A percentile compares a stretch with the other conserved stretches of the same genome.
Evolutionary conservation across 1,140 invertebrate genomes (phyloP).

Genomic region (Drosophila aff.): DNA sequence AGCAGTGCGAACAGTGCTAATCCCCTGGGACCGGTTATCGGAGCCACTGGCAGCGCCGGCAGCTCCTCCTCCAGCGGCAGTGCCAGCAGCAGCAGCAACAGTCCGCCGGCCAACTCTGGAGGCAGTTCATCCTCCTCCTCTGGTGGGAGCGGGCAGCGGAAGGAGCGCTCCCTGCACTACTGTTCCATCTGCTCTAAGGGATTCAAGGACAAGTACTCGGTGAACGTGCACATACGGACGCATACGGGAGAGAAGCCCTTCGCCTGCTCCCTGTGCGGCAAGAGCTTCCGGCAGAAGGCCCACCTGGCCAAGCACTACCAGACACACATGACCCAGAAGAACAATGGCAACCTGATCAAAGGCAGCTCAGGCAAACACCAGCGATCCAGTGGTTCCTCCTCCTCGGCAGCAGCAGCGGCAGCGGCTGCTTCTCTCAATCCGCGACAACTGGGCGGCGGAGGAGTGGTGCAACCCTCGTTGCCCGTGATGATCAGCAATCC

Average conservation of each 20-base stretch:
- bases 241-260: constrained; percentile 96
- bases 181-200: constrained; percentile 96
- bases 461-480: constrained; percentile 29
- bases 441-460: constrained; percentile 42
- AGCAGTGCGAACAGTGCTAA: constrained; percentile 85
- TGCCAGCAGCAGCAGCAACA: constrained; percentile 76
- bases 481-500: constrained; percentile 69
- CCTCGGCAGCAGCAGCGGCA: constrained; percentile 6
- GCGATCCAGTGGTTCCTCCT: constrained; percentile 30
- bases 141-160: constrained; percentile 86
- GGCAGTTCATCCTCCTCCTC: constrained; percentile 66
- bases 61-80: constrained; percentile 70
- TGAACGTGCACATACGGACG: constrained; percentile 95
- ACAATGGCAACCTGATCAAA: constrained; percentile 83
- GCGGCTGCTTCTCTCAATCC: constrained; percentile 44
- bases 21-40: constrained; percentile 71
- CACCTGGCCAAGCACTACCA: constrained; percentile 99
- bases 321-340: constrained; percentile 95
- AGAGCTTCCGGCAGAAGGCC: constrained; percentile 97
- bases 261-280: constrained; percentile 94
- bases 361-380: constrained; percentile 71
- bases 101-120: constrained; percentile 63
- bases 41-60: constrained; percentile 41
- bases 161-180: constrained; percentile 94
- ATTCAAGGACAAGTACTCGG: constrained; percentile 97